A percentile compares a stretch with the other conserved stretches of the same genome.
phyloP scores from a whole-genome alignment of 2,113 vertebrate genomes.

The Paradisaea rubra region DNA sequence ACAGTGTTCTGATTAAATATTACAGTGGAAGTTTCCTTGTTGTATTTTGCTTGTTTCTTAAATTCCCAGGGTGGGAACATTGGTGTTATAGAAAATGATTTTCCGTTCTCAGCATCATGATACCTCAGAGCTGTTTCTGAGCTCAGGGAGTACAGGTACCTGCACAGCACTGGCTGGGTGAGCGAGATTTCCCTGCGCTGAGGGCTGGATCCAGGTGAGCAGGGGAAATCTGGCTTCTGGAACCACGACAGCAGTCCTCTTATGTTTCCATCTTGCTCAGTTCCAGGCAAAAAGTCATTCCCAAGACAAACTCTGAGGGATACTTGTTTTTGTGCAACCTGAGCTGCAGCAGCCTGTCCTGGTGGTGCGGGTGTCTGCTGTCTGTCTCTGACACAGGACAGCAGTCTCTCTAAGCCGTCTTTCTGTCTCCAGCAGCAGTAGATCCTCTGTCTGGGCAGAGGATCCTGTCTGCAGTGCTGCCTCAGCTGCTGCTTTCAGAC shows the following conservation, averaged over 20 bases:
- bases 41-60: neutral
- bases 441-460: neutral
- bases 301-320: neutral
- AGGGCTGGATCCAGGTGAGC: neutral
- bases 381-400: neutral
- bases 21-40: neutral
- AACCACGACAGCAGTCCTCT: rapidly evolving
- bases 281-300: neutral
- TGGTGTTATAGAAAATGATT: neutral
- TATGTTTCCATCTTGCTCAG: neutral
- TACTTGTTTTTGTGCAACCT: neutral
- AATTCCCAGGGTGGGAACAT: neutral
- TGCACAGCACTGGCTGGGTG: neutral
- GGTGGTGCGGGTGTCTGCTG: neutral
- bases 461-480: neutral
- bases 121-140: neutral
- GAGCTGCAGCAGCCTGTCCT: neutral
- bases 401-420: neutral
- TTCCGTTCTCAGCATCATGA: neutral
- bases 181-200: neutral
- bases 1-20: neutral
- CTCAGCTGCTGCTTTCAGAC: constrained; percentile 9
- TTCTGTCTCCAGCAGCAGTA: neutral
- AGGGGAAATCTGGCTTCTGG: neutral
- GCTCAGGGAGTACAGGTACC: neutral